Percentiles rank a stretch among this genome's conserved stretches.
phyloP scores from a whole-genome alignment of 1,140 invertebrate species.

The Colletes gigas region DNA sequence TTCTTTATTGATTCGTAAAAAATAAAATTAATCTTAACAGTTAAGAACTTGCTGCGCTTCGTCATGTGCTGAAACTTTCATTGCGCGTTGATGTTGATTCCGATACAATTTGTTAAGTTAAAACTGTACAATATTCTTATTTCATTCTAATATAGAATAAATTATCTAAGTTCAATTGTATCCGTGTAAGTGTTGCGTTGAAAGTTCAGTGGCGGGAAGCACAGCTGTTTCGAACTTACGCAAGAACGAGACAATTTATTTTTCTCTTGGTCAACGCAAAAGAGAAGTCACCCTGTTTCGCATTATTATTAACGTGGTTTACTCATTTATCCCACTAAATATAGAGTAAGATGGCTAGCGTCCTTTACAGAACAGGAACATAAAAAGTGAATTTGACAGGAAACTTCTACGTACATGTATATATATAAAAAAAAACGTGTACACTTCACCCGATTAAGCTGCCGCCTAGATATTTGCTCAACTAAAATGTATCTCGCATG shows the following conservation, averaged over 20 bases:
- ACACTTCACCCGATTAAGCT: conserved; percentile 68
- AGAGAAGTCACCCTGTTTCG: conserved; percentile 74
- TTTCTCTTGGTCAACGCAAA: conserved; percentile 60
- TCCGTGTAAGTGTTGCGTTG: conserved; percentile 40
- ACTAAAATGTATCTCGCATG: conserved; percentile 58
- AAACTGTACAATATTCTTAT: conserved; percentile 64
- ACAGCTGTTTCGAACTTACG: conserved; percentile 51
- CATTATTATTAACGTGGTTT: conserved; percentile 61
- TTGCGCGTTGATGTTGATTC: conserved; percentile 9
- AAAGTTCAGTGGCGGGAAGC: conserved; percentile 60
- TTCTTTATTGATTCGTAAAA: conserved; percentile 40
- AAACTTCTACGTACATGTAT: conserved; percentile 55
- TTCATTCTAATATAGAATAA: conserved; percentile 74
- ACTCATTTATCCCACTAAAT: conserved; percentile 57
- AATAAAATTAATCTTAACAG: conserved; percentile 59
- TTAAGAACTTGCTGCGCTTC: conserved; percentile 49
- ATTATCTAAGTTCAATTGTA: conserved; percentile 66
- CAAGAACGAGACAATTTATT: conserved; percentile 46
- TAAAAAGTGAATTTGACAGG: conserved; percentile 67
- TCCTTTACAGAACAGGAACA: conserved; percentile 75
- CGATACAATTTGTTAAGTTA: conserved; percentile 65
- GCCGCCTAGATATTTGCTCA: conserved; percentile 55
- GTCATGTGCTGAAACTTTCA: conserved; percentile 54
- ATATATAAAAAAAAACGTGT: conserved; percentile 54
- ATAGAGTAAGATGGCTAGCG: conserved; percentile 60